A percentile compares a stretch with the other conserved stretches of the same genome.
phyloP scores from a whole-genome alignment of 2,113 vertebrate species.

The Eubucco bourcierii region DNA sequence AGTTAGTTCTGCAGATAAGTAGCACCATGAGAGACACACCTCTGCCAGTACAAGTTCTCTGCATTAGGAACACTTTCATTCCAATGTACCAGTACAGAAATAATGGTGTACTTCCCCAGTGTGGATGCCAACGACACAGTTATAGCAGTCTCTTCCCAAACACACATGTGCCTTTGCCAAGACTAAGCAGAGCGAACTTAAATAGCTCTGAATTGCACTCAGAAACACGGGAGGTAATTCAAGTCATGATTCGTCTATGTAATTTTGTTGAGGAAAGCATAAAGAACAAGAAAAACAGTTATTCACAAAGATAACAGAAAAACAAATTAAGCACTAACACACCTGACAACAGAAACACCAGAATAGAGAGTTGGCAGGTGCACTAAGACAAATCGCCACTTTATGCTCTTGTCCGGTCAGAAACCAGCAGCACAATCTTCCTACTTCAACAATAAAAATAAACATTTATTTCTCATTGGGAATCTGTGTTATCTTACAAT shows the following conservation, averaged over 20 bases:
- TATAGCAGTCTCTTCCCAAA: not conserved
- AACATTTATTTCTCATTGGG: not conserved
- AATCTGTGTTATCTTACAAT: not conserved
- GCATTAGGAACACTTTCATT: not conserved
- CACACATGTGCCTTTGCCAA: not conserved
- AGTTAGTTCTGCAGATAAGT: not conserved
- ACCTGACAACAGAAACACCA: not conserved
- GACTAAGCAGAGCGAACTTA: not conserved
- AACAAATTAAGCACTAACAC: not conserved
- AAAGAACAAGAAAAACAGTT: not conserved
- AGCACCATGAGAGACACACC: not conserved
- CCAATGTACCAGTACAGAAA: not conserved
- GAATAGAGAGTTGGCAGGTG: not conserved
- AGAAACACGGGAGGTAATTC: not conserved
- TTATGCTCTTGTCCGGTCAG: fast-evolving
- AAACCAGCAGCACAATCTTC: not conserved
- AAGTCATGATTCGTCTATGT: not conserved
- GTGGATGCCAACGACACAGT: not conserved
- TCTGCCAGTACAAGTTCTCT: not conserved
- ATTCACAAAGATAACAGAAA: not conserved
- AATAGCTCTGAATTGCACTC: not conserved
- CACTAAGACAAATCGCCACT: not conserved
- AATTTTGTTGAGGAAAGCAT: not conserved
- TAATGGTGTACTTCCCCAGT: not conserved
- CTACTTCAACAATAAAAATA: not conserved